Evolutionary conservation across 64 coral and sea anemone genomes (phyloP).

Genomic region (Montipora efflorescens): DNA sequence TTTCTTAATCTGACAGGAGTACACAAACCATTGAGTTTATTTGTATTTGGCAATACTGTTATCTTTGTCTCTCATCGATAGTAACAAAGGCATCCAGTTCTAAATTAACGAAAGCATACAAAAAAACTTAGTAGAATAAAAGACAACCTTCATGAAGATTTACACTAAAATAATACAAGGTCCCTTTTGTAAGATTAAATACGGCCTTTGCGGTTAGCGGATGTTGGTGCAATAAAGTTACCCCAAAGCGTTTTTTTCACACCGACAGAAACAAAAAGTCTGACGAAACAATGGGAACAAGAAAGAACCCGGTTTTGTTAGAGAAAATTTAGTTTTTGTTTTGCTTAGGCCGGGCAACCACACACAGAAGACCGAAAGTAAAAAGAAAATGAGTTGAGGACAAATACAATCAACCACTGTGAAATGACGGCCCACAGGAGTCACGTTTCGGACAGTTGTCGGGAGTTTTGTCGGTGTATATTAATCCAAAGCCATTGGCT

Average conservation of each 20-base stretch:
- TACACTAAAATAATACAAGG: neutral
- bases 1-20: too few species aligned
- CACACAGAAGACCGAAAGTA: slow-evolving; percentile 27
- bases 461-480: neutral
- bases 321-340: neutral
- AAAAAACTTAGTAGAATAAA: neutral
- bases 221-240: too few species aligned
- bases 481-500: neutral
- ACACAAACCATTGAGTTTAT: too few species aligned
- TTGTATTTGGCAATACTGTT: too few species aligned
- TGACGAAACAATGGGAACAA: neutral
- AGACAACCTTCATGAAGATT: neutral
- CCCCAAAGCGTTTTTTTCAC: neutral
- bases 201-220: neutral
- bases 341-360: neutral
- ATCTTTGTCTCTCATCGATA: neutral
- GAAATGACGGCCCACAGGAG: neutral
- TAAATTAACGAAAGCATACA: neutral
- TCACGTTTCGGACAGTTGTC: neutral
- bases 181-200: neutral
- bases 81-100: neutral
- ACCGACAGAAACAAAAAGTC: neutral
- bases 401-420: slow-evolving; percentile 34
- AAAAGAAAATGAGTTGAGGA: neutral
- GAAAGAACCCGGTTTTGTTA: neutral